Evolutionary conservation across 2,113 vertebrate genomes (phyloP), one percentile per base, ranked within the genome.

Genomic region (Scopus umbretta): DNA sequence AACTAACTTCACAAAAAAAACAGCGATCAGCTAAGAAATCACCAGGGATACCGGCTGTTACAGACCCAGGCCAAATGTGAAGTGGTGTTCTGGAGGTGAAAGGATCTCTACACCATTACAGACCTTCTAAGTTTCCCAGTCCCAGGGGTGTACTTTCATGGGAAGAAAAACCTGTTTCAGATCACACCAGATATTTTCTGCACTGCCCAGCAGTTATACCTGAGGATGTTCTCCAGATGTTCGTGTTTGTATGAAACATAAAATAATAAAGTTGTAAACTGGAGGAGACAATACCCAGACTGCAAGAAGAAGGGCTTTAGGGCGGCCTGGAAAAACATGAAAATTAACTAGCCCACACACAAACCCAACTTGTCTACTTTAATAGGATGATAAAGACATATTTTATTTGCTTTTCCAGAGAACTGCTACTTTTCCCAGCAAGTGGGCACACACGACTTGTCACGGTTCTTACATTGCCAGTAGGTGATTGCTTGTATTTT

Each of bases 201-300:
- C 32, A 30, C 63, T 93, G 66, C 93, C 96, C 98, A 97, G 96
- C 96, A 97, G 96, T 96, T 96, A 97, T 93, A 98, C 95, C 97
- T 97, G 97, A 97, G 97, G 97, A 98, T 98, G 97, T 94, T 97
- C 98, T 98, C 97, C 98, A 98, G 97, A 98, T 97, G 97, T 95
- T 95, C 30, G 12, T 92, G 92, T 97, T 97, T 97, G 96, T 94
- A 97, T 73, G 86, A 96, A 94, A 91, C 80, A 75, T 66, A 36
- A 61, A 90, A 84, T 96, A 97, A 97, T 96, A 96, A 98, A 98
- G 94, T 85, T 97, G 92, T 96, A 97, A 98, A 97, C 96, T 82
- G 82, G 96, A 97, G 53, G 85, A 98, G 94, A 97, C 96, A 92
- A 90, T 95, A 87, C 53, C 62, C 30, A 16, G 80, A 86, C 70